Conservation (phyloP, 2,888 invertebrate genomes). For the Beris morrisii region DNA sequence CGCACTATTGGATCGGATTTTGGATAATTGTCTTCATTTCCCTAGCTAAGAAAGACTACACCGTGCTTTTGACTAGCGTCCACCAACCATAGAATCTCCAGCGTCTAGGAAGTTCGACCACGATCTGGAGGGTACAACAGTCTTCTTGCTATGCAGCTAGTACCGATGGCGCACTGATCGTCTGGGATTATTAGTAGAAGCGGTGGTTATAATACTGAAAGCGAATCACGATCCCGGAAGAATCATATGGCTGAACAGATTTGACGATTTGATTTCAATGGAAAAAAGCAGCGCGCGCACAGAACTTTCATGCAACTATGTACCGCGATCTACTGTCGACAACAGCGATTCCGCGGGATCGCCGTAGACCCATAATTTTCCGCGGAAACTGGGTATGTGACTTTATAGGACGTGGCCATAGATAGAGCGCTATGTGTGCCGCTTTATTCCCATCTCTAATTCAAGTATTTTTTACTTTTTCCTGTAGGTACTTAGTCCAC, state of each 20-base stretch:
- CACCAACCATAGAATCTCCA: no score
- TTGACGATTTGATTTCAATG: conserved; percentile 34
- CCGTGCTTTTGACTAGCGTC: neutral
- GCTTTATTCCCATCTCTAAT: no score
- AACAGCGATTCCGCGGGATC: no score
- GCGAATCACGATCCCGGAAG: conserved; percentile 55
- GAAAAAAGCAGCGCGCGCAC: conserved; percentile 30
- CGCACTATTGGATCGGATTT: conserved; percentile 28
- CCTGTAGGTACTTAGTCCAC: no score
- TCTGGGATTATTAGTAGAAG: conserved; percentile 5
- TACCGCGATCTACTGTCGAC: neutral
- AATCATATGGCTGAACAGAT: conserved; percentile 42
- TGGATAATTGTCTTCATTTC: conserved; percentile 25
- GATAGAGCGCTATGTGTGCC: no score
- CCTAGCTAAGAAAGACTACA: neutral
- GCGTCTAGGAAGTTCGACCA: no score
- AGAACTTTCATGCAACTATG: conserved; percentile 17
- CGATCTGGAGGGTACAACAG: neutral
- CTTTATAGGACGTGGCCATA: neutral
- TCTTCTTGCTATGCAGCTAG: neutral
- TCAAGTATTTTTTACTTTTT: no score
- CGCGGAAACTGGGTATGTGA: conserved; percentile 9
- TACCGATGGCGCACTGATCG: neutral
- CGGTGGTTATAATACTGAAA: conserved; percentile 32
- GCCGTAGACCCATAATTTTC: conserved; percentile 9